A percentile compares a stretch with the other conserved stretches of the same genome.
Evolutionary conservation across 30 jellyfish, hydroid and myxozoan species (phyloP).

Genomic region (Aurelia sp.): DNA sequence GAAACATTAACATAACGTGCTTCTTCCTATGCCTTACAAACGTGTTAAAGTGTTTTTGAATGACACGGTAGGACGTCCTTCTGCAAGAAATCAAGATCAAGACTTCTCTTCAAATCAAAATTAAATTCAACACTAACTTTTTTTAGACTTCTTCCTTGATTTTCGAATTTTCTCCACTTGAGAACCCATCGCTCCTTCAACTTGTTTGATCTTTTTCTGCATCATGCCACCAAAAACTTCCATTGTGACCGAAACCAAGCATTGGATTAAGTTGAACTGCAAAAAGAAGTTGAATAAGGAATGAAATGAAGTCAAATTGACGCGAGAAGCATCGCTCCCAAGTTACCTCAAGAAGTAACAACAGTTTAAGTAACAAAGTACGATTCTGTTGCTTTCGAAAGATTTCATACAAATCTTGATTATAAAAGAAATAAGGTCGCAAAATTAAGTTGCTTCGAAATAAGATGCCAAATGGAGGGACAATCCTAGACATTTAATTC

Average conservation of each 20-base stretch:
- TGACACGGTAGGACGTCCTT: too few relatives aligned
- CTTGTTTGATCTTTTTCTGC: not conserved
- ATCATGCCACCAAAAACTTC: constrained; percentile 11
- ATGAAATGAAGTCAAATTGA: not conserved
- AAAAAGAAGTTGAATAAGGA: not conserved
- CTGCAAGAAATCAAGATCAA: not conserved
- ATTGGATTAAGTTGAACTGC: not conserved
- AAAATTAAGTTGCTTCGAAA: too few relatives aligned
- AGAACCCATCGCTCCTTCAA: not conserved
- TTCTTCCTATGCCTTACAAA: too few relatives aligned
- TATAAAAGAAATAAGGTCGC: too few relatives aligned
- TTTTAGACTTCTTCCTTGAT: not conserved
- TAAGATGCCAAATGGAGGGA: too few relatives aligned
- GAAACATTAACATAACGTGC: too few relatives aligned
- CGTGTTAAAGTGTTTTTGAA: too few relatives aligned
- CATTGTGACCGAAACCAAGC: constrained; percentile 21
- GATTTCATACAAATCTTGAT: too few relatives aligned
- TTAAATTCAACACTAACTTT: not conserved
- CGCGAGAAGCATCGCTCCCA: not conserved
- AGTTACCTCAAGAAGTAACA: too few relatives aligned
- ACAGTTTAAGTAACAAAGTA: too few relatives aligned
- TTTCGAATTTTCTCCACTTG: constrained; percentile 7
- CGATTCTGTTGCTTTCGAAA: too few relatives aligned
- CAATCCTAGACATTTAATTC: too few relatives aligned
- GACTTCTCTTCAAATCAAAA: not conserved